Evolutionary conservation across 1,140 invertebrate genomes (phyloP), one percentile per base, ranked within the genome.

Genomic region (Mamestra configurata): DNA sequence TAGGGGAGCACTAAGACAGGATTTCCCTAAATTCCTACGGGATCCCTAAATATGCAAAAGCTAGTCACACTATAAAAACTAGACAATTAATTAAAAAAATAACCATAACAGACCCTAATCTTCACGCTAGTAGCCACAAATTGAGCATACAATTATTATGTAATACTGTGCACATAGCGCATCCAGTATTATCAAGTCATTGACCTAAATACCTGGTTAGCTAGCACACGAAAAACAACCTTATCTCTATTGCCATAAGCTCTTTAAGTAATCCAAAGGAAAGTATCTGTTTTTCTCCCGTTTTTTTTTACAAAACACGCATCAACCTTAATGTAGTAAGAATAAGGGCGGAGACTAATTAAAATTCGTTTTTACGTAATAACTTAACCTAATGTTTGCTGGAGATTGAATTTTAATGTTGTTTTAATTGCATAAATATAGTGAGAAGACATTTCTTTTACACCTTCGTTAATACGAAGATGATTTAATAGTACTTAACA

Each of bases 111-210:
- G 6, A 37, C 13, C 31, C 59, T 18, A 37, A 64, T 64, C 59
- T 64, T 64, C 6, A 61, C 59, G 59, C 6, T 61, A 10, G 8
- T 37, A n/a, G 15, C 15, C 59, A 61, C 59, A 61, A 61, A 61
- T 61, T 61, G 59, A 61, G 59, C 59, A n/a, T 20, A 61, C 53
- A 64, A 76, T 76, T 76, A 76, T 76, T 53, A 76, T 46, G 73
- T 76, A 76, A 76, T 49, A 75, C 49, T 53, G 46, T 53, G 49
- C 73, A 61, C 37, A 76, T 46, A 59, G 22, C 24, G 57, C 73
- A n/a, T 64, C 73, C 73, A 20, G 57, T 27, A 64, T 61, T 61
- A 43, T 49, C 57, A 46, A 37, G 73, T 76, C 73, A 57, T 76
- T 61, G 73, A 76, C 73, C 73, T n/a, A 76, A 13, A 76, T 76